Evolutionary conservation across 2,113 vertebrate genomes (phyloP).

Genomic region (Athene cunicularia): DNA sequence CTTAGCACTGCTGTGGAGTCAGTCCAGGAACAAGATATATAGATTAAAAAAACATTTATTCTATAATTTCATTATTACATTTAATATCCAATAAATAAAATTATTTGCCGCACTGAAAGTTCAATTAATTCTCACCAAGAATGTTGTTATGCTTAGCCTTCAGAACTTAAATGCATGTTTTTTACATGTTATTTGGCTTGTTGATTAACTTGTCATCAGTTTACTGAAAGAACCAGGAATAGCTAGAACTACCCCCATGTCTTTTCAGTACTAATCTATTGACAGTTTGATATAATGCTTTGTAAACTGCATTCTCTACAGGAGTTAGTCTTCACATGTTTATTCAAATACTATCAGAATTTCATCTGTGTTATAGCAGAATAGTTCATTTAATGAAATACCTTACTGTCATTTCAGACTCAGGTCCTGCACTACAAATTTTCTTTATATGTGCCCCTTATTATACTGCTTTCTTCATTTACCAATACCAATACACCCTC

Average conservation of each 20-base stretch:
- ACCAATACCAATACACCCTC: not conserved
- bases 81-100: not conserved
- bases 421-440: accelerated
- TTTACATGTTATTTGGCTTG: not conserved
- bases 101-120: not conserved
- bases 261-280: not conserved
- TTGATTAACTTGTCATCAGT: not conserved
- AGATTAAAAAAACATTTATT: not conserved
- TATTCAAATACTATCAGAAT: not conserved
- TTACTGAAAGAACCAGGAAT: not conserved
- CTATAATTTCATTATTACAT: not conserved
- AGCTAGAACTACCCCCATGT: not conserved
- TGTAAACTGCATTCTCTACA: not conserved
- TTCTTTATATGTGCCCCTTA: not conserved
- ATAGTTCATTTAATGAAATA: not conserved
- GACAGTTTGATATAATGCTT: not conserved
- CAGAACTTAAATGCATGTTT: not conserved
- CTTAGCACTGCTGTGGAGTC: not conserved
- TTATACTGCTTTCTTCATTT: not conserved
- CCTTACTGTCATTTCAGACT: not conserved
- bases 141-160: not conserved
- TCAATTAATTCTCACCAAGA: not conserved
- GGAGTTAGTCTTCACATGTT: not conserved
- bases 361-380: not conserved
- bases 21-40: not conserved